Evolutionary conservation across 2,113 vertebrate genomes (phyloP).

Genomic region (Lonchura striata): DNA sequence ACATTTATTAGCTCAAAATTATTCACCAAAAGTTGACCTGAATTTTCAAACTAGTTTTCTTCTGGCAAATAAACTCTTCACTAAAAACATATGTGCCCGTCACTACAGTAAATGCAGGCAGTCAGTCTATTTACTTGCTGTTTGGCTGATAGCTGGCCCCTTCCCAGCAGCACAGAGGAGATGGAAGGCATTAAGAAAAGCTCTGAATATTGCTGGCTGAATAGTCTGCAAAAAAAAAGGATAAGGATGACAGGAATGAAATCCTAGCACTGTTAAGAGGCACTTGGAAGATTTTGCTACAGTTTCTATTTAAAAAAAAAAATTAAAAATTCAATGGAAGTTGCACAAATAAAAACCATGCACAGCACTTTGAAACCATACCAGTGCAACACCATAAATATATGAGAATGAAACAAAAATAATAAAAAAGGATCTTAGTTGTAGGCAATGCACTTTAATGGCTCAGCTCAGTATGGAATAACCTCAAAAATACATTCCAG

Average conservation of each 20-base stretch:
- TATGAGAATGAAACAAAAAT: background rate
- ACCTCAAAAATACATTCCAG: background rate
- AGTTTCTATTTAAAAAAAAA: background rate
- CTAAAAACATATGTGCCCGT: constrained; percentile 47
- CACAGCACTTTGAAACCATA: background rate
- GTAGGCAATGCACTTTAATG: background rate
- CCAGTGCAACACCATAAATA: background rate
- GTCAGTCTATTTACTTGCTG: constrained; percentile 26
- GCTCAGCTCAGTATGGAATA: background rate
- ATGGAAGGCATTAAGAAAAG: constrained; percentile 59
- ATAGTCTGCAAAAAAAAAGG: background rate
- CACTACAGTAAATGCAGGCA: background rate
- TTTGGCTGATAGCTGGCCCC: constrained; percentile 21
- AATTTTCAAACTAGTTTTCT: constrained; percentile 36
- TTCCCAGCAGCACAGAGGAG: constrained; percentile 21
- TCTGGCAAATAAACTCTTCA: constrained; percentile 52
- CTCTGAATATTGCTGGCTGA: constrained; percentile 16
- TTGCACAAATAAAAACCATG: background rate
- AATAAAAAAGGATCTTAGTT: background rate
- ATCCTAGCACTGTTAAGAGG: background rate
- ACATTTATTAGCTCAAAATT: constrained; percentile 32
- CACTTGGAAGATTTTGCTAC: constrained; percentile 10
- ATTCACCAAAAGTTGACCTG: constrained; percentile 42
- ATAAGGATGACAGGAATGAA: constrained; percentile 3
- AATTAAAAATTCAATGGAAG: background rate